Evolutionary conservation across 2,888 invertebrate species (phyloP), one percentile per base, ranked within the genome.

Genomic region (Luffia ferchaultella): DNA sequence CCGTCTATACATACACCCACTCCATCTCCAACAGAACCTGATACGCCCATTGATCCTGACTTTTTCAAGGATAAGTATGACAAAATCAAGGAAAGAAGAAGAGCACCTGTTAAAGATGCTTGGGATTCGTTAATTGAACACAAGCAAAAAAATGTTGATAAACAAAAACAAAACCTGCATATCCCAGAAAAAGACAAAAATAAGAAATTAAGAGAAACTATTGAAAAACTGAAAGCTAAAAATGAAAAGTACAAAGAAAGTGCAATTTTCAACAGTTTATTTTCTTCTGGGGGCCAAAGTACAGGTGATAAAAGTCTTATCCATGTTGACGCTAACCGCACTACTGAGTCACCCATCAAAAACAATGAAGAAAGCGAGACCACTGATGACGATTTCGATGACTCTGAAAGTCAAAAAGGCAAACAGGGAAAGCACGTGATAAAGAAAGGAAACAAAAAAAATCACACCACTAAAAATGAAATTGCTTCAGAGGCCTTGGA

Each of bases 191-290:
- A 76, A 60, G 83, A 85, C 17, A 86, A 85, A 62, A 84, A 85
- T 62, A 76, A 76, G 53, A 85, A 85, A 54, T 61, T 85, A 20
- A 68, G 76, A 45, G 86, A 86, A 63, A 89, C 88, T 0, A 89
- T 89, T 50, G 88, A 88, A 66, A 89, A 88, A 63, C 62, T 89
- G 15, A 89, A 88, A 68, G 87, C 88, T 12, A 89, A 88, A 65
- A 87, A 86, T 63, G 86, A 86, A 59, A 84, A 86, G 51, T 80
- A 78, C 52, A 84, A 80, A 57, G 78, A 79, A 16, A 57, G 67
- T 46, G 60, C 73, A 15, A 54, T 73, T 42, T 75, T 73, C 44
- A 76, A 73, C 53, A 71, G 66, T 49, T 58, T 77, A 42, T 82
- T 76, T 58, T 61, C 68, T 3, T 41, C 52, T 42, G 60, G 67